A percentile compares a stretch with the other conserved stretches of the same genome.
phyloP scores from a whole-genome alignment of 2,113 vertebrate species.

The Gobiocypris rarus region DNA sequence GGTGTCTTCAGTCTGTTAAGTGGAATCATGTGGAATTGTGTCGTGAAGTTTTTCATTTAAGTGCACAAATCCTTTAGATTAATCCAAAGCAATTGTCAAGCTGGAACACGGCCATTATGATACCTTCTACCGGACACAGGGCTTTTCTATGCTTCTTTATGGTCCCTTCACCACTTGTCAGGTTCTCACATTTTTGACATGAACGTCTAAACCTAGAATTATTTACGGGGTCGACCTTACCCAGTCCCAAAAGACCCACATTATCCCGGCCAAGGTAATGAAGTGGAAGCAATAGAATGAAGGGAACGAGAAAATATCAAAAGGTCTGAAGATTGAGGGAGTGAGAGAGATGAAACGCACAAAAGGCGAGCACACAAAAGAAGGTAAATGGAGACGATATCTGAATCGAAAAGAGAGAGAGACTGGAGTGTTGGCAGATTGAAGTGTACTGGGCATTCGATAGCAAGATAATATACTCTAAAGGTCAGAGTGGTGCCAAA shows the following conservation, averaged over 20 bases:
- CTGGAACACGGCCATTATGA: slow-evolving; percentile 35
- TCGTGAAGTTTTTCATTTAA: slow-evolving; percentile 27
- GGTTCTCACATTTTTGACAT: background rate
- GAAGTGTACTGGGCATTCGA: slow-evolving; percentile 62
- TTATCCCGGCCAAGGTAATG: slow-evolving; percentile 6
- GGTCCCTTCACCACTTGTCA: slow-evolving; percentile 14
- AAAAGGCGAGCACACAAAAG: slow-evolving; percentile 18
- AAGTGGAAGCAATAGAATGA: slow-evolving; percentile 30
- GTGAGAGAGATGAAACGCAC: slow-evolving; percentile 25
- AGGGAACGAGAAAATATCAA: slow-evolving; percentile 23
- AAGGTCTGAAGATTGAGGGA: slow-evolving; percentile 26
- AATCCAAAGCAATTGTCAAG: slow-evolving; percentile 23
- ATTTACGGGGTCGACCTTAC: background rate
- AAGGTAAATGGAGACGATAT: slow-evolving; percentile 10
- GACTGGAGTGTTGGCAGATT: slow-evolving; percentile 53
- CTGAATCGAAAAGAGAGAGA: slow-evolving; percentile 37
- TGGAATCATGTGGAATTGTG: background rate
- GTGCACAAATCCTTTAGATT: slow-evolving; percentile 29
- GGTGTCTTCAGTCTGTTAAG: background rate
- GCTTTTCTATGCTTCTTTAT: slow-evolving; percentile 2
- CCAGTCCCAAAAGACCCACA: background rate
- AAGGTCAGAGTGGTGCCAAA: slow-evolving; percentile 75
- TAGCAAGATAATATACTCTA: slow-evolving; percentile 73
- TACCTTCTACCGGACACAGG: slow-evolving; percentile 10
- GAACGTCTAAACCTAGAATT: background rate